Conservation (phyloP, 2,888 invertebrate species). For the Caradrina kadenii region DNA sequence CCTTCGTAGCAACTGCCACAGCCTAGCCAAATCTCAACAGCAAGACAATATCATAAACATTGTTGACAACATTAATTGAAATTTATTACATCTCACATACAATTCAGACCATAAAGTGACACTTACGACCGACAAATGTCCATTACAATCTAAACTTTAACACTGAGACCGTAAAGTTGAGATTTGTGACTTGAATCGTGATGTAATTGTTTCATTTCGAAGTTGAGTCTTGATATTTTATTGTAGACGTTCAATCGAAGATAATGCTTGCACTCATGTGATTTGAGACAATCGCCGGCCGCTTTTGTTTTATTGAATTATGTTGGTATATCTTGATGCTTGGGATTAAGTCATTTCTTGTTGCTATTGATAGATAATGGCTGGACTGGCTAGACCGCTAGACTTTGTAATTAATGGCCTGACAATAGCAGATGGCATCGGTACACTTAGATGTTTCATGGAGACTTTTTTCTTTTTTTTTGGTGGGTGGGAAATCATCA, state of each 20-base stretch:
- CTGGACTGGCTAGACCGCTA: constrained; percentile 18
- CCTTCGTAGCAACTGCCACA: constrained; percentile 44
- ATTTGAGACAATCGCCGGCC: constrained; percentile 86
- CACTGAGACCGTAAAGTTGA: constrained; percentile 52
- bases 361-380: constrained; percentile 28
- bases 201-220: constrained; percentile 68
- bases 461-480: no score
- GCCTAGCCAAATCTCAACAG: constrained; percentile 82
- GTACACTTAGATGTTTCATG: background rate
- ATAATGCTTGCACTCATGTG: constrained; percentile 87
- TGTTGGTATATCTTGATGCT: constrained; percentile 56
- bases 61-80: constrained; percentile 88
- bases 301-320: constrained; percentile 87
- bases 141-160: constrained; percentile 70
- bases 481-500: no score
- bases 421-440: constrained; percentile 15
- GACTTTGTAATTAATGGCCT: constrained; percentile 18
- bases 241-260: constrained; percentile 83
- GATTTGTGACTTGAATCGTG: constrained; percentile 60
- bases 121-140: constrained; percentile 62
- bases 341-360: constrained; percentile 48
- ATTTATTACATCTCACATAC: constrained; percentile 86
- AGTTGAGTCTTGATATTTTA: constrained; percentile 58
- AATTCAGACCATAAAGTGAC: constrained; percentile 78
- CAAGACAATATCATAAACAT: constrained; percentile 82